Base-by-base conservation (phyloP, 2,888 invertebrate genomes). In the Seira musarum region DNA sequence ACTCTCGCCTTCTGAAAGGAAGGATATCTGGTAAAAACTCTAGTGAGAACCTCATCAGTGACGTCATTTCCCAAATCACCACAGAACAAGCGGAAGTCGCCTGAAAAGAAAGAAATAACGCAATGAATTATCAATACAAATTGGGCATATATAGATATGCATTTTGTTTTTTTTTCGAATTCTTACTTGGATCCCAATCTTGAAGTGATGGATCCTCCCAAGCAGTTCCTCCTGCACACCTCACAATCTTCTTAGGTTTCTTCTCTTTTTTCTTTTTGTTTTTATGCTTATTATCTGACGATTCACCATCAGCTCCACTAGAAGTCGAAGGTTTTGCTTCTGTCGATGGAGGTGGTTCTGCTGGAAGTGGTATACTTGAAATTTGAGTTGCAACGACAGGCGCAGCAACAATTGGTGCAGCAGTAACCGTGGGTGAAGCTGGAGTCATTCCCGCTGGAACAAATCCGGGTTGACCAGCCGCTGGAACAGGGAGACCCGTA, bases 11-110 rank as follows among this genome's bases (percentile, higher is more conserved):
- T 94, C 88, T 95, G 93, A 89, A 99, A 99, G 21, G 98, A 97
- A 0, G 94, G 93, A 90, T 94, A 97, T 88, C 96, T 96, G 88
- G 95, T 95, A 89, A 99, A 99, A 0, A 98, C 98, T 85, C 99
- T 92, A 0, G 95, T 95, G n/a, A 99, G 90, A 80, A 98, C 92
- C 89, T 99, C 99, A 88, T 99, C 99, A 0, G 98, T 99, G 24
- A 99, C 99, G 89, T 99, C 99, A 89, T 99, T 99, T 17, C 99
- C 99, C 64, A 99, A 91, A 90, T 99, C 99, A n/a, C 99, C 99
- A 88, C 98, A 98, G 90, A 99, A 99, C 90, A 99, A 94, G 84
- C 99, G 91, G 90, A 98, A 99, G 90, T 99, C 99, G 90, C 97
- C 98, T 92, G 88, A 63, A 88, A 87, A 64, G 66, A 49, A 3